Base-by-base conservation (phyloP, 1,140 invertebrate species). In the Drosophila kurseongensis region DNA sequence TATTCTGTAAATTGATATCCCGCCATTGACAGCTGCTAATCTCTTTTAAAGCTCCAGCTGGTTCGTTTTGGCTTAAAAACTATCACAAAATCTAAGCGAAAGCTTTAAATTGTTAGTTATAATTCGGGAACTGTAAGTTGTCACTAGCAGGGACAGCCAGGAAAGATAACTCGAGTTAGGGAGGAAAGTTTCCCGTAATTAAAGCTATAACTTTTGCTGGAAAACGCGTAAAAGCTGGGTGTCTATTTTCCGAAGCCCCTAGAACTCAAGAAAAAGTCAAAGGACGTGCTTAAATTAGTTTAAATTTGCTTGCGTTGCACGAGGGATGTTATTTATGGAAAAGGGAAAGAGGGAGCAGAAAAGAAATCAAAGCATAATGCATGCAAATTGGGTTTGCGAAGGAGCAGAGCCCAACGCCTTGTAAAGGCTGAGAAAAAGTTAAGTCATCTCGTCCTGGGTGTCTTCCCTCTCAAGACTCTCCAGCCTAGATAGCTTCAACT, bases 301-400 rank as follows among this genome's bases (percentile, higher is more conserved):
- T 54, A 75, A 82, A 78, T 72, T 38, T 16, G 27, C 36, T 16
- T 12, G 13, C 7, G 13, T 10, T 42, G 35, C 59, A 27, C 6
- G 18, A 5, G 27, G 12, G 18, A 8, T 9, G 18, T 13, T 52
- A 58, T 35, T 44, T 32, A 38, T 35, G 41, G n/a, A 16, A 36
- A 29, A 32, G 12, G 2, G 3, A n/a, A 14, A 6, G 16, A 18
- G 29, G 36, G n/a, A 50, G 40, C 45, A 55, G 29, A 27, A 23
- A 8, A 18, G 27, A 35, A 69, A 56, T 52, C 47, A 62, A 32
- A 41, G 52, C 60, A 67, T 76, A 78, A 71, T 75, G 65, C 74
- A 80, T 69, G 78, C 65, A 86, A 85, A 81, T 81, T 81, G 60
- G 65, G 78, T 78, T 86, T 60, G 35, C 66, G 54, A 41, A 47